Evolutionary conservation across 2,888 invertebrate genomes (phyloP), one percentile per base, ranked within the genome.

Genomic region (Strigamia crassipes): DNA sequence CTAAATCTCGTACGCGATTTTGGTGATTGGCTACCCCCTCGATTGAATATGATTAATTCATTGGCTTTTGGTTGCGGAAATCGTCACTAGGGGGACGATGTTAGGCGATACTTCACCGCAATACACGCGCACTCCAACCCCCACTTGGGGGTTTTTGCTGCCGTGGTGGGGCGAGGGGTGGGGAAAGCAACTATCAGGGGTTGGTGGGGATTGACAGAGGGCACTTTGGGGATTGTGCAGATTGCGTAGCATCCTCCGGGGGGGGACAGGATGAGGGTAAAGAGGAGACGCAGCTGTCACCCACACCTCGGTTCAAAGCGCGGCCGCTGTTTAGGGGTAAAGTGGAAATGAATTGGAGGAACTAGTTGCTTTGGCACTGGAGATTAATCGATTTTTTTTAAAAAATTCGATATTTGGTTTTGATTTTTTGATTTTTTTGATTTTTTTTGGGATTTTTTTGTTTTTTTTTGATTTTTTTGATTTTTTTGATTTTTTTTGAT

Each of bases 231-330:
- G 66, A 31, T 66, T 66, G 66, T 66, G 66, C 31, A 66, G 66
- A 66, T 66, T 66, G 66, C 66, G 66, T 61, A 18, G 66, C 66
- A 66, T 66, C 66, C 66, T 66, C 66, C 27, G 27, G 66, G 66
- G 66, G 31, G 23, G 8, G 9, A 2, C 10, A 51, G 27, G 66
- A 66, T 66, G 66, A 66, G 66, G 66, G 66, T 66, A 66, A 51
- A 51, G 51, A 51, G 18, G 51, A 51, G 66, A 66, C 66, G 31
- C 66, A 66, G 66, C 66, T 66, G 66, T 66, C 66, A 66, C 23
- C 10, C 66, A 66, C 66, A 66, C 66, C 27, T 66, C 61, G 66
- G 51, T 21, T 66, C 66, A 66, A 66, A 66, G 27, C 31, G 15
- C 13, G 56, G 23, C 23, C 21, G 61, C 23, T 9, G 21, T 23